Evolutionary conservation across 1,140 invertebrate species (phyloP), one percentile per base, ranked within the genome.

Genomic region (Schmidtea mediterranea): DNA sequence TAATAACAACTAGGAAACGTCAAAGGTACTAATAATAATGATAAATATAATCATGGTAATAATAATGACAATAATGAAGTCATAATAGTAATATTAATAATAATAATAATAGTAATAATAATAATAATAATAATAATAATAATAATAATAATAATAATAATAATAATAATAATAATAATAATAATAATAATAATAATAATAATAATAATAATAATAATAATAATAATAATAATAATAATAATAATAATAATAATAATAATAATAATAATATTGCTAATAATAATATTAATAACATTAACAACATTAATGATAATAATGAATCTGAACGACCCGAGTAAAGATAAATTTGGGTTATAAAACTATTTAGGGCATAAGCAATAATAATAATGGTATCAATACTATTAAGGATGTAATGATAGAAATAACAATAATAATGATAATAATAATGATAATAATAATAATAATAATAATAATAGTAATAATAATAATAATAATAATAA

Each of bases 71-170:
- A n/a, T n/a, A n/a, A n/a, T n/a, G n/a, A n/a, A n/a, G n/a, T n/a
- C n/a, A 32, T 32, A 48, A 37, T 16, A 36, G 9, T 1, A 48
- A 19, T 2, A 48, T 15, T 10, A 32, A 32, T 10, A 32, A 32
- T 10, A 32, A 32, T 32, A 32, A 36, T 1, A 39, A 36, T 10
- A 39, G 16, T 10, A 32, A 32, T 32, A 32, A 32, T 32, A 32
- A 32, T 48, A 48, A 36, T 2, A 48, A 48, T 19, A 48, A 36
- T 1, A 37, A 36, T 26, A 48, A 36, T 36, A 39, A 48, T 36
- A 1, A 22, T 15, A 39, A 48, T 1, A 48, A 48, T 15, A 39
- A 36, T 15, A 48, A 36, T 36, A 39, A 36, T 15, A 48, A 23
- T 15, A 48, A 37, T 15, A 48, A 36, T 36, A 48, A 36, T 23